phyloP scores from a whole-genome alignment of 1,140 invertebrate species.

The Wasmannia auropunctata region DNA sequence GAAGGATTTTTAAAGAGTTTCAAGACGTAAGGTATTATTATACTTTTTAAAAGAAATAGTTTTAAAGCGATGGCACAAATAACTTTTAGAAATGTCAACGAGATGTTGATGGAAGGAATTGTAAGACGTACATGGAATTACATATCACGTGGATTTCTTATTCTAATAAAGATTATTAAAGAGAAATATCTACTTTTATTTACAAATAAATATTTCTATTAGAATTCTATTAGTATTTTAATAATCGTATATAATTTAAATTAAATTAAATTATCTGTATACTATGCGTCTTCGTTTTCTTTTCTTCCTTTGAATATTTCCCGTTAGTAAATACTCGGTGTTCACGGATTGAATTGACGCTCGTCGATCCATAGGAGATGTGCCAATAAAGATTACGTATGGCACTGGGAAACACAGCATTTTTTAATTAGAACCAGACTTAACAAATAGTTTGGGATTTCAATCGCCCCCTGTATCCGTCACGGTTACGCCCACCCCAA shows the following conservation, averaged over 20 bases:
- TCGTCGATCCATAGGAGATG: background rate
- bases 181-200: background rate
- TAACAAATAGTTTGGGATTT: conserved; percentile 69
- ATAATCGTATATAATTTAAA: too few species aligned
- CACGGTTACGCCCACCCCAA: conserved; percentile 76
- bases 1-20: background rate
- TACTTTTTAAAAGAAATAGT: background rate
- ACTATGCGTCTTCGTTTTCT: background rate
- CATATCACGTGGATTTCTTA: background rate
- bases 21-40: background rate
- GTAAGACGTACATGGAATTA: background rate
- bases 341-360: background rate
- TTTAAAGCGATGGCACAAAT: background rate
- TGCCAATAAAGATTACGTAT: conserved; percentile 47
- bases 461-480: conserved; percentile 59
- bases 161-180: background rate
- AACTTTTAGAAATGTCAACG: background rate
- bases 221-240: background rate
- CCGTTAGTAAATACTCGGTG: background rate
- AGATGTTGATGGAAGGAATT: background rate
- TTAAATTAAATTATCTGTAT: background rate
- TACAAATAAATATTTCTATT: background rate
- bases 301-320: background rate
- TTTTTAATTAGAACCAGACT: conserved; percentile 64
- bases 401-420: conserved; percentile 63